A percentile compares a stretch with the other conserved stretches of the same genome.
Evolutionary conservation across 2,797 vertebrate species (phyloP).

Genomic region (Semaprochilodus insignis): DNA sequence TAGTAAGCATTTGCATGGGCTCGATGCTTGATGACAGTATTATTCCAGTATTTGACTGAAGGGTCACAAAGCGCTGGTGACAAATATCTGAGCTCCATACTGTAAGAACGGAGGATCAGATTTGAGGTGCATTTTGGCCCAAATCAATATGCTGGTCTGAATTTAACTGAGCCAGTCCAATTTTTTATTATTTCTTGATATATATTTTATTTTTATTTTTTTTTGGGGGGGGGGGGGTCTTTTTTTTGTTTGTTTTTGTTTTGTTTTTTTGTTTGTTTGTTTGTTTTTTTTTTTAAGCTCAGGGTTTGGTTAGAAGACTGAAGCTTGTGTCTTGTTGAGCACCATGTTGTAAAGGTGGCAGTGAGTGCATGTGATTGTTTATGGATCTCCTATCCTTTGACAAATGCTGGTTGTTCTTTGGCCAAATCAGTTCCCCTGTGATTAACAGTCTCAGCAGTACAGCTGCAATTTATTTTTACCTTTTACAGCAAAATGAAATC

Average conservation of each 20-base stretch:
- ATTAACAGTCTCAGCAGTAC: background rate
- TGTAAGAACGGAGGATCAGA: slow-evolving; percentile 41
- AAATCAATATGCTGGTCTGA: slow-evolving; percentile 45
- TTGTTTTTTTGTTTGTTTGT: slow-evolving; percentile 66
- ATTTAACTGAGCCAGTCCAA: slow-evolving; percentile 66
- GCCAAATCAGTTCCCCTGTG: background rate
- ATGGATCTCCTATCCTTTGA: background rate
- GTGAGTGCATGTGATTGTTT: background rate
- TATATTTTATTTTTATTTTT: slow-evolving; percentile 58
- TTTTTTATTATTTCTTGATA: slow-evolving; percentile 33
- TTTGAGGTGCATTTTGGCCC: slow-evolving; percentile 70
- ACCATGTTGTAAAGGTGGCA: background rate
- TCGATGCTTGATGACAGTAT: slow-evolving; percentile 65
- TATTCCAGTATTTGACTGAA: slow-evolving; percentile 50
- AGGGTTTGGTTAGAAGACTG: slow-evolving; percentile 78
- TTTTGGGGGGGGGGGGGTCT: too few species aligned
- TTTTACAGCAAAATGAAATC: background rate
- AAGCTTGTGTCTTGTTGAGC: slow-evolving; percentile 6
- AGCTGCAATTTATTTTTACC: background rate
- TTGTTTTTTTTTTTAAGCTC: slow-evolving; percentile 75
- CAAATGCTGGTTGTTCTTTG: background rate
- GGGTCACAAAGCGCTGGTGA: slow-evolving; percentile 69
- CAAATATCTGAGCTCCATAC: slow-evolving; percentile 50
- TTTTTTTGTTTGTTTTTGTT: slow-evolving; percentile 65
- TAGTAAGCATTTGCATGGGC: slow-evolving; percentile 68